A percentile compares a stretch with the other conserved stretches of the same genome.
Evolutionary conservation across 2,888 invertebrate genomes (phyloP).

Genomic region (Aelia acuminata): DNA sequence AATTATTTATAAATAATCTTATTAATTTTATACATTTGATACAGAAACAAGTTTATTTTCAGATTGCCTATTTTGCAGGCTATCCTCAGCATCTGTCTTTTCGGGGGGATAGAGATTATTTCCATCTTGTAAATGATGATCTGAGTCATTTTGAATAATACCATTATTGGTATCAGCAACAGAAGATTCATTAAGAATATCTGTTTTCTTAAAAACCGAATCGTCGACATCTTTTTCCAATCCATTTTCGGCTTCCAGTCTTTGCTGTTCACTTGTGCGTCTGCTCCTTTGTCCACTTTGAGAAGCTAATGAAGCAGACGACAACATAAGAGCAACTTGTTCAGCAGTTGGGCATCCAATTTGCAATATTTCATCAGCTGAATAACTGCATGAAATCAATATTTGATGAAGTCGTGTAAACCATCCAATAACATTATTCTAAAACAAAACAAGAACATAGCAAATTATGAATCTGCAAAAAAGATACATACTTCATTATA

Average conservation of each 20-base stretch:
- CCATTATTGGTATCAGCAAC: not conserved
- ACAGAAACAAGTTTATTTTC: not conserved
- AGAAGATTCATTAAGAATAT: not conserved
- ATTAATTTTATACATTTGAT: not conserved
- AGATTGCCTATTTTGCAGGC: not conserved
- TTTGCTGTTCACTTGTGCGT: conserved; percentile 45
- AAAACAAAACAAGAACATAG: conserved; percentile 67
- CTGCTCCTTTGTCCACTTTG: conserved; percentile 58
- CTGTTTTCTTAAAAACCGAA: not conserved
- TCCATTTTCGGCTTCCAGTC: conserved; percentile 2
- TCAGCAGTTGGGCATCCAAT: conserved; percentile 94
- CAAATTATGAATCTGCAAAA: not conserved
- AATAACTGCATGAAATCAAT: conserved; percentile 77
- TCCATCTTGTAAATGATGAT: not conserved
- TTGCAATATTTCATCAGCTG: conserved; percentile 84
- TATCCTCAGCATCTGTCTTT: not conserved
- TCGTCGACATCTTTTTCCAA: not conserved
- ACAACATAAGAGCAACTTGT: conserved; percentile 90
- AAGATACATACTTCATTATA: not conserved
- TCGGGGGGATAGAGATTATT: not conserved
- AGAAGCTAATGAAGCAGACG: conserved; percentile 78
- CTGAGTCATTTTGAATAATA: not conserved
- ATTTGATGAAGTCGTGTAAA: conserved; percentile 87
- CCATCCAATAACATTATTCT: conserved; percentile 90
- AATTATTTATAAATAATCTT: conserved; percentile 3